These are phyloP conservation scores for Coenonympha glycerion DNA, from an alignment of 2,888 invertebrate species.

Conservation along the genomic window DNA sequence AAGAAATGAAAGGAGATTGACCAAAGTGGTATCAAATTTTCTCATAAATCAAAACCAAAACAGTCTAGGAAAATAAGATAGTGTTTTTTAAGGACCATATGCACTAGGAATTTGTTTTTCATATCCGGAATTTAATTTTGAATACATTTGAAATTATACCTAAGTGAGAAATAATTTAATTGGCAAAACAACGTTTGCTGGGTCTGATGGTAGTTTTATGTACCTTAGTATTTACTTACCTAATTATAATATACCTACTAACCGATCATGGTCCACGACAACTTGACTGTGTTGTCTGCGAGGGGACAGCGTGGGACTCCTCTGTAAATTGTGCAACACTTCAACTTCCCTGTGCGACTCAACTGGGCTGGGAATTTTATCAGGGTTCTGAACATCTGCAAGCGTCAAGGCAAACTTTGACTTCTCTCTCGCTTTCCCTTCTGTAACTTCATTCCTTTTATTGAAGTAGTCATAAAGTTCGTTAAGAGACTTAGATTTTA, in stretches of 20 bases:
- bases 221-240: too few species aligned
- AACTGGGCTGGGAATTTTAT: slow-evolving; percentile 67
- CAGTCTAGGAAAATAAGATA: too few species aligned
- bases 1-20: too few species aligned
- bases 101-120: too few species aligned
- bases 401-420: slow-evolving; percentile 57
- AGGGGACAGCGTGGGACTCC: slow-evolving; percentile 77
- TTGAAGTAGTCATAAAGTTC: slow-evolving; percentile 70
- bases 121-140: too few species aligned
- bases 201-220: too few species aligned
- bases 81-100: too few species aligned
- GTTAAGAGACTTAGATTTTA: slow-evolving; percentile 68
- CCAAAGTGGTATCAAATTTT: too few species aligned
- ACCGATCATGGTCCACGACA: slow-evolving; percentile 65
- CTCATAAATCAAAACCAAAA: too few species aligned
- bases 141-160: too few species aligned
- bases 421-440: slow-evolving; percentile 42
- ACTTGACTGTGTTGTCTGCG: slow-evolving; percentile 61
- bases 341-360: slow-evolving; percentile 79
- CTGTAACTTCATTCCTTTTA: slow-evolving; percentile 49
- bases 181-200: too few species aligned
- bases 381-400: slow-evolving; percentile 54
- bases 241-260: slow-evolving; percentile 34
- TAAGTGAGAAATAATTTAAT: too few species aligned
- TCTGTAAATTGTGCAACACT: slow-evolving; percentile 80